Evolutionary conservation across 2,888 invertebrate species (phyloP).

Genomic region (Lepetodrilus schrolli): DNA sequence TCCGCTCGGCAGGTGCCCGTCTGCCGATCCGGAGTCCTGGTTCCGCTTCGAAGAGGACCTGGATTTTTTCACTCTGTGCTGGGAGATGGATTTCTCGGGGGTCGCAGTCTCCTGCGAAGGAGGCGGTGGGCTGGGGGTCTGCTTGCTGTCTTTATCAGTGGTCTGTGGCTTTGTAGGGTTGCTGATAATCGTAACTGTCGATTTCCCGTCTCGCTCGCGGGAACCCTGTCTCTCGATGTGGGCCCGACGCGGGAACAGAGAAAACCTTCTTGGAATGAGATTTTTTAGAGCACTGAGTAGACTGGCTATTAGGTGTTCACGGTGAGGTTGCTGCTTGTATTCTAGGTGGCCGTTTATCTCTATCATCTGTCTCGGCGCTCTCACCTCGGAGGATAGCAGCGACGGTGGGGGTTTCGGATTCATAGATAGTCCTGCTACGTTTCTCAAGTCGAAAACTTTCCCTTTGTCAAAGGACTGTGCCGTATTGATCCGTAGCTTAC

Average conservation of each 20-base stretch:
- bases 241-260: conserved; percentile 37
- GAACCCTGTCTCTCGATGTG: conserved; percentile 42
- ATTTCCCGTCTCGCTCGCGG: conserved; percentile 37
- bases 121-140: conserved; percentile 14
- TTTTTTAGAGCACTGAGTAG: conserved; percentile 46
- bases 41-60: conserved; percentile 30
- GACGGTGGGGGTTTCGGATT: conserved; percentile 33
- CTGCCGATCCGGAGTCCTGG: conserved; percentile 9
- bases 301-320: conserved; percentile 47
- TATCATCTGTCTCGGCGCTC: conserved; percentile 38
- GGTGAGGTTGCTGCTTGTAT: conserved; percentile 38
- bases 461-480: conserved; percentile 79
- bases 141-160: conserved; percentile 35
- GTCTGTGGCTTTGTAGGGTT: conserved; percentile 28
- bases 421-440: conserved; percentile 62
- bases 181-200: conserved; percentile 7
- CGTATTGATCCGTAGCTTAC: conserved; percentile 59
- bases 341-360: conserved; percentile 57
- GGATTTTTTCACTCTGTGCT: conserved; percentile 47
- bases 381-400: conserved; percentile 33
- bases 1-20: conserved; percentile 24
- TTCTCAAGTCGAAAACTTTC: conserved; percentile 75
- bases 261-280: conserved; percentile 48
- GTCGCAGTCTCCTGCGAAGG: conserved; percentile 32
- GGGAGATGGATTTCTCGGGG: conserved; percentile 57